phyloP scores from a whole-genome alignment of 2,888 invertebrate genomes.

The Steinernema scapterisci region DNA sequence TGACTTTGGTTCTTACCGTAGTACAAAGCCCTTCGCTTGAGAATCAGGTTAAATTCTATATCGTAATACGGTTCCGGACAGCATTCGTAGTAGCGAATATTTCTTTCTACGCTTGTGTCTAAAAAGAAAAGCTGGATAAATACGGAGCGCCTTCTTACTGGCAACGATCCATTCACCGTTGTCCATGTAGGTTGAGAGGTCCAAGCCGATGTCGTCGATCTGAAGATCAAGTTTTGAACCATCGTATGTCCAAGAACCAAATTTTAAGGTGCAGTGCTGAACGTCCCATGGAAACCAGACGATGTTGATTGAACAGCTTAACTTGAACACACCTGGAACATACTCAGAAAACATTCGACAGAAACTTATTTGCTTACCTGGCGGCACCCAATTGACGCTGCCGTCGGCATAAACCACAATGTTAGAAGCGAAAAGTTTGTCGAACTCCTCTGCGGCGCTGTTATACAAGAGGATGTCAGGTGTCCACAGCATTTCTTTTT shows the following conservation, averaged over 20 bases:
- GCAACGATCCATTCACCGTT: slow-evolving; percentile 54
- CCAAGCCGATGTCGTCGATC: slow-evolving; percentile 57
- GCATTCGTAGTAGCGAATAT: slow-evolving; percentile 51
- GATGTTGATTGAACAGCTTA: slow-evolving; percentile 89
- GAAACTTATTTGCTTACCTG: slow-evolving; percentile 68
- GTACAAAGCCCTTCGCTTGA: slow-evolving; percentile 92
- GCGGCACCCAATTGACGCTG: slow-evolving; percentile 92
- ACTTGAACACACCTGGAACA: slow-evolving; percentile 71
- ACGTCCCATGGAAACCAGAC: slow-evolving; percentile 99
- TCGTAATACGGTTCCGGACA: slow-evolving; percentile 59
- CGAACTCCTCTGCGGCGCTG: slow-evolving; percentile 95
- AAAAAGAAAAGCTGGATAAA: neutral
- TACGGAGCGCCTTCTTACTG: slow-evolving; percentile 17
- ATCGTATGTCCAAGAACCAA: slow-evolving; percentile 62
- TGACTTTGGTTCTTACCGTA: slow-evolving; percentile 75
- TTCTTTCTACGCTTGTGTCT: slow-evolving; percentile 14
- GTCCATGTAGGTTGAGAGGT: slow-evolving; percentile 52
- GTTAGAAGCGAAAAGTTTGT: slow-evolving; percentile 95
- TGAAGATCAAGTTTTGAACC: slow-evolving; percentile 55
- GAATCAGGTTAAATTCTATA: slow-evolving; percentile 74
- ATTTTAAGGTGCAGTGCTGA: slow-evolving; percentile 72
- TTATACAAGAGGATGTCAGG: slow-evolving; percentile 61
- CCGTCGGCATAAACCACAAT: slow-evolving; percentile 94
- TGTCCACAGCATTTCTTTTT: slow-evolving; percentile 53
- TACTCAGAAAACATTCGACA: slow-evolving; percentile 67